Evolutionary conservation across 2,113 vertebrate species (phyloP).

Genomic region (Pteruthius melanotis): DNA sequence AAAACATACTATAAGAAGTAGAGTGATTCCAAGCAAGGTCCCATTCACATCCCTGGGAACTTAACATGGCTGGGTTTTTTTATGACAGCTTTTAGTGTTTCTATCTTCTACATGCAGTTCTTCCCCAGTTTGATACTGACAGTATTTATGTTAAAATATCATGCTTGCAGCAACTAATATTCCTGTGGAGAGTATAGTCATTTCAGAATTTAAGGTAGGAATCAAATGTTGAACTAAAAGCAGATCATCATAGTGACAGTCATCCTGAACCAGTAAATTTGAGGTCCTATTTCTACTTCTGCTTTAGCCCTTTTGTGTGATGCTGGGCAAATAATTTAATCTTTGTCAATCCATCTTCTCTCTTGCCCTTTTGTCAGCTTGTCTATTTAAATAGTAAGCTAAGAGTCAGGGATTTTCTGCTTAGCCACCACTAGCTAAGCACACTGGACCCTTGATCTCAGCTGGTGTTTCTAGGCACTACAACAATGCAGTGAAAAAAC

Average conservation of each 20-base stretch:
- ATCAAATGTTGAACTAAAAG: not conserved
- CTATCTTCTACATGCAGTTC: not conserved
- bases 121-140: not conserved
- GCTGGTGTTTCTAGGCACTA: not conserved
- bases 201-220: not conserved
- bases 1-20: not conserved
- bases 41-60: not conserved
- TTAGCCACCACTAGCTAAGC: not conserved
- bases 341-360: not conserved
- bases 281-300: not conserved
- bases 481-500: not conserved
- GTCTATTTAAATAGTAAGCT: not conserved
- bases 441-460: not conserved
- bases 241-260: not conserved
- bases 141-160: not conserved
- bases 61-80: not conserved
- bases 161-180: not conserved
- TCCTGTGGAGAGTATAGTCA: not conserved
- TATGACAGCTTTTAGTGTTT: not conserved
- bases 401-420: not conserved
- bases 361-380: not conserved
- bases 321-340: not conserved
- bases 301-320: not conserved
- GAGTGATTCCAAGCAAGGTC: not conserved
- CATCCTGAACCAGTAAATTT: not conserved